A percentile compares a stretch with the other conserved stretches of the same genome.
Conservation (phyloP, 2,797 vertebrate genomes). For the Varecia variegata region DNA sequence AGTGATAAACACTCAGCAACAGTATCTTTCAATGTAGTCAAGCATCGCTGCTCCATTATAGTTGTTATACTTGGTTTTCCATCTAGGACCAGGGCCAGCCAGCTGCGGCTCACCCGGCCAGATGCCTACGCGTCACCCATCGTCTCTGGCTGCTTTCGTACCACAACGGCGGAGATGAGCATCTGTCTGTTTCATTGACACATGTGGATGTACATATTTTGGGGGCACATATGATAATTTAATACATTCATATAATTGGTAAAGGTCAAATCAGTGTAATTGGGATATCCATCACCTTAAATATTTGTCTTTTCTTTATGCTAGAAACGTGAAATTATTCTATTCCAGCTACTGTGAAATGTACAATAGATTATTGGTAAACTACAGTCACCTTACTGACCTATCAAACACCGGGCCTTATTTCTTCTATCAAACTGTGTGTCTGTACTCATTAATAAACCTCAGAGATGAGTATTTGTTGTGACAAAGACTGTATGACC, state of each 20-base stretch:
- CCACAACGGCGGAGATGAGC: not conserved
- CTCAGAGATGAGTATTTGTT: not conserved
- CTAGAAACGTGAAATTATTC: not conserved
- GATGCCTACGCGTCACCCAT: fast-evolving
- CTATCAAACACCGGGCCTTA: not conserved
- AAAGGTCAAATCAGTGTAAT: not conserved
- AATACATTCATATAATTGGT: not conserved
- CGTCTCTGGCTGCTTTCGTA: not conserved
- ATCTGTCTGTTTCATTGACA: not conserved
- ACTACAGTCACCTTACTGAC: not conserved
- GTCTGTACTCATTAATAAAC: not conserved
- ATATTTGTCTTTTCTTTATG: not conserved
- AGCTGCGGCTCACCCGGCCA: not conserved
- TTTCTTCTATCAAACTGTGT: not conserved
- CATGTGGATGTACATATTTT: not conserved
- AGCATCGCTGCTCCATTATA: not conserved
- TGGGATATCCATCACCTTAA: not conserved
- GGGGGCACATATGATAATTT: not conserved
- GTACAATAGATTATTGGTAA: not conserved
- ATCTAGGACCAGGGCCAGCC: not conserved
- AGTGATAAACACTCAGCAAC: not conserved
- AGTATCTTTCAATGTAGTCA: not conserved
- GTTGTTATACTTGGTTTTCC: not conserved
- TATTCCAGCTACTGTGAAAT: not conserved
- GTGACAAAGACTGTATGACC: not conserved